Evolutionary conservation across 2,113 vertebrate species (phyloP).

Genomic region (Motacilla alba): DNA sequence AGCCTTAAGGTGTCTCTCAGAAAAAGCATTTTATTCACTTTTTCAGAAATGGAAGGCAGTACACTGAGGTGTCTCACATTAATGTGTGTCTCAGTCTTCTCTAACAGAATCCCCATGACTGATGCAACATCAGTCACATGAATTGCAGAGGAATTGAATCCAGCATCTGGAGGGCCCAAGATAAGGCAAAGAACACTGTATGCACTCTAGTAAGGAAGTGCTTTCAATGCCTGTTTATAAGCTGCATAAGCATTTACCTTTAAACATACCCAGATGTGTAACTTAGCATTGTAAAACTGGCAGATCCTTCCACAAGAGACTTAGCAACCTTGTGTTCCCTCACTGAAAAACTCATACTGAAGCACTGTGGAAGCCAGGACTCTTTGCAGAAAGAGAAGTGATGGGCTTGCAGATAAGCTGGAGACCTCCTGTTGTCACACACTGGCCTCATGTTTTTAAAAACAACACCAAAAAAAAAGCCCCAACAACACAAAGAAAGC

Average conservation of each 20-base stretch:
- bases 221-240: background rate
- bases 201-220: background rate
- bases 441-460: background rate
- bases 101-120: background rate
- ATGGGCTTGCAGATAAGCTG: background rate
- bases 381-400: background rate
- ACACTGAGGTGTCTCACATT: background rate
- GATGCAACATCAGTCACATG: background rate
- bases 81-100: background rate
- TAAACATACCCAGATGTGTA: background rate
- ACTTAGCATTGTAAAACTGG: background rate
- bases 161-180: background rate
- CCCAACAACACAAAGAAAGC: background rate
- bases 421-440: background rate
- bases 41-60: background rate
- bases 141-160: background rate
- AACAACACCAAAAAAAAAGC: background rate
- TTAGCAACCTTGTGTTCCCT: background rate
- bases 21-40: background rate
- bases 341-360: background rate
- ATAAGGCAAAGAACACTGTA: background rate
- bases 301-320: background rate
- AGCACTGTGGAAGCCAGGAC: background rate
- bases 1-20: background rate
- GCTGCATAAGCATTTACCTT: background rate